Conservation (phyloP, 1,140 invertebrate species). For the Drusus annulatus region DNA sequence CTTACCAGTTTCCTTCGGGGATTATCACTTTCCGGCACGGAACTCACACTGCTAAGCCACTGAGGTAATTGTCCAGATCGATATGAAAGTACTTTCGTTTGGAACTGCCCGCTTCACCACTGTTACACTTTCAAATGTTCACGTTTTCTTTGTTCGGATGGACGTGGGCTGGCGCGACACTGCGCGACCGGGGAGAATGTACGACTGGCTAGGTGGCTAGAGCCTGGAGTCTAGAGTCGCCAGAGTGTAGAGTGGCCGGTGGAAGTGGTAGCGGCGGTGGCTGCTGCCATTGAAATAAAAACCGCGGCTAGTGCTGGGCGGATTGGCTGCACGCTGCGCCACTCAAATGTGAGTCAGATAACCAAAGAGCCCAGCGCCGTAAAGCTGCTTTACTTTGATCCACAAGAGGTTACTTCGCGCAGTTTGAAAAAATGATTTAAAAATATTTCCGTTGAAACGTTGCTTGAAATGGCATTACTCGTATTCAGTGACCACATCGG, state of each 20-base stretch:
- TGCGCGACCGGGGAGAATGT: slow-evolving; percentile 35
- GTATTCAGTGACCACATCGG: too few relatives aligned
- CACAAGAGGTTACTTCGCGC: background rate
- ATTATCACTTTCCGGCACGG: background rate
- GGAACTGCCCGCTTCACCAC: slow-evolving; percentile 11
- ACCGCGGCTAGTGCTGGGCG: background rate
- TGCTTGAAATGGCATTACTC: too few relatives aligned
- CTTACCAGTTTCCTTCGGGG: slow-evolving; percentile 17
- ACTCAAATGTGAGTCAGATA: background rate
- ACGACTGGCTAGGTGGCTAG: too few relatives aligned
- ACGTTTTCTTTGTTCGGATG: background rate
- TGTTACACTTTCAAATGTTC: slow-evolving; percentile 26
- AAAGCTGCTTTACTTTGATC: background rate
- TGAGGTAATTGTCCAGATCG: background rate
- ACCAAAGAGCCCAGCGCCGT: background rate
- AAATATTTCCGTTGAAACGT: too few relatives aligned
- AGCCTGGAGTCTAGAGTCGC: too few relatives aligned
- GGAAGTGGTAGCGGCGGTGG: too few relatives aligned
- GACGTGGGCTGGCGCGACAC: slow-evolving; percentile 20
- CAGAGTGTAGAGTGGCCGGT: too few relatives aligned
- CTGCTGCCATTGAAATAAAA: slow-evolving; percentile 44
- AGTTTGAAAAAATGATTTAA: too few relatives aligned
- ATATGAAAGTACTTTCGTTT: slow-evolving; percentile 36
- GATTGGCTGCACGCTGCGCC: background rate
- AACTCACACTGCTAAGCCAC: background rate